Evolutionary conservation across 2,888 invertebrate species (phyloP).

Genomic region (Creontiades dilutus): DNA sequence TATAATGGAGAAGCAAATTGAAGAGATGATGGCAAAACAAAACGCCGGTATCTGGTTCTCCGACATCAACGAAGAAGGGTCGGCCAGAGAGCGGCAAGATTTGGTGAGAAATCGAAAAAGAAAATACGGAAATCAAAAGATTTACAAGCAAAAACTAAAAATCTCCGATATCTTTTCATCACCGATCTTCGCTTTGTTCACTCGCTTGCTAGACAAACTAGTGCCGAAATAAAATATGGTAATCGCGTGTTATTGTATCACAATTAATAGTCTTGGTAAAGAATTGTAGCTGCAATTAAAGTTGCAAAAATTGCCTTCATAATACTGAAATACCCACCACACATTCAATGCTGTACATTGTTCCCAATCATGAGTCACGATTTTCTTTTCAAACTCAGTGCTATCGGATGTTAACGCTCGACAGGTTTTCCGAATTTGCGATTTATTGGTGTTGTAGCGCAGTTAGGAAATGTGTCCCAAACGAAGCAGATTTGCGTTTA

Average conservation of each 20-base stretch:
- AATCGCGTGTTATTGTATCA: constrained; percentile 21
- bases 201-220: constrained; percentile 48
- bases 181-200: constrained; percentile 67
- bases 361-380: too few species aligned
- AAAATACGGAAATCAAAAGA: constrained; percentile 48
- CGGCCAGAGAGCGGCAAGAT: constrained; percentile 65
- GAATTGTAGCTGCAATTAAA: too few species aligned
- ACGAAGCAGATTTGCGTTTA: too few species aligned
- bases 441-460: too few species aligned
- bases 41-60: constrained; percentile 62
- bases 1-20: constrained; percentile 67
- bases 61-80: constrained; percentile 49
- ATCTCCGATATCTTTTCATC: constrained; percentile 19
- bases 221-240: constrained; percentile 11
- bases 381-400: too few species aligned
- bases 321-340: too few species aligned
- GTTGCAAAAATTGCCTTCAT: too few species aligned
- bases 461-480: too few species aligned
- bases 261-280: background rate
- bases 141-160: constrained; percentile 13
- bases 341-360: too few species aligned
- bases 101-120: constrained; percentile 53
- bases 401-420: too few species aligned
- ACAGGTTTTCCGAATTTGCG: too few species aligned
- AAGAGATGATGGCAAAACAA: constrained; percentile 64